Conservation (phyloP, 2,797 vertebrate species). For the Craterocephalus amniculus region DNA sequence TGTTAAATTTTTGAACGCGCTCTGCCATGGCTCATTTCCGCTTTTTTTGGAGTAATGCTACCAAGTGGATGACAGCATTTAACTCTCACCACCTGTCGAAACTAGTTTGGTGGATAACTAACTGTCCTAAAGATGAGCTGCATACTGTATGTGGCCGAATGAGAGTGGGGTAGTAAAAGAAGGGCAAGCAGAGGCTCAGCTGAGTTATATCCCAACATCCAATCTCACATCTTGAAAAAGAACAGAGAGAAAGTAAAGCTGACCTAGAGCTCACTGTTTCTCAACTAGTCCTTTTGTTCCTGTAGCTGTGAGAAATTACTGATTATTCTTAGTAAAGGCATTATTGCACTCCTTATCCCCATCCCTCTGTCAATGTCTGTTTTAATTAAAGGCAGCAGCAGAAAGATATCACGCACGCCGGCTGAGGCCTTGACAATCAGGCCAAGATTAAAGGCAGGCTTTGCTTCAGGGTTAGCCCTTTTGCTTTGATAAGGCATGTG, state of each 20-base stretch:
- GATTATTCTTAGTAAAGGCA: conserved; percentile 94
- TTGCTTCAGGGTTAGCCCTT: conserved; percentile 71
- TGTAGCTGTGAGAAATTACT: conserved; percentile 86
- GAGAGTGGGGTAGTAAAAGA: not conserved
- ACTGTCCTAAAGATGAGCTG: conserved; percentile 59
- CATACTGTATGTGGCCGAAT: conserved; percentile 1
- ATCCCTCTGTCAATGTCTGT: conserved; percentile 93
- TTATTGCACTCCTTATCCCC: conserved; percentile 91
- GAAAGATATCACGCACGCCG: conserved; percentile 85
- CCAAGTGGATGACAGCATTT: conserved; percentile 84
- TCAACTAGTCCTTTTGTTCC: conserved; percentile 92
- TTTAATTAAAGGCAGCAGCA: conserved; percentile 93
- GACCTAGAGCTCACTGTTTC: conserved; percentile 87
- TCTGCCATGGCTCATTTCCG: conserved; percentile 70
- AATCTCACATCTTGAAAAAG: conserved; percentile 47
- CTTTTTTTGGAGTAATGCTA: conserved; percentile 79
- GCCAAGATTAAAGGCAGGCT: conserved; percentile 89
- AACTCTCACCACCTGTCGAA: conserved; percentile 87
- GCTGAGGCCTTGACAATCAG: conserved; percentile 88
- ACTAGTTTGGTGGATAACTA: conserved; percentile 85
- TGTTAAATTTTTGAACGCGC: conserved; percentile 47
- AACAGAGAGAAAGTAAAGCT: conserved; percentile 41
- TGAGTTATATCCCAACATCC: conserved; percentile 66
- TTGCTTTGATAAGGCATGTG: conserved; percentile 69
- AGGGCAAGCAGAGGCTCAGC: conserved; percentile 24